Evolutionary conservation across 2,888 invertebrate genomes (phyloP).

Genomic region (Amphipyra tragopoginis): DNA sequence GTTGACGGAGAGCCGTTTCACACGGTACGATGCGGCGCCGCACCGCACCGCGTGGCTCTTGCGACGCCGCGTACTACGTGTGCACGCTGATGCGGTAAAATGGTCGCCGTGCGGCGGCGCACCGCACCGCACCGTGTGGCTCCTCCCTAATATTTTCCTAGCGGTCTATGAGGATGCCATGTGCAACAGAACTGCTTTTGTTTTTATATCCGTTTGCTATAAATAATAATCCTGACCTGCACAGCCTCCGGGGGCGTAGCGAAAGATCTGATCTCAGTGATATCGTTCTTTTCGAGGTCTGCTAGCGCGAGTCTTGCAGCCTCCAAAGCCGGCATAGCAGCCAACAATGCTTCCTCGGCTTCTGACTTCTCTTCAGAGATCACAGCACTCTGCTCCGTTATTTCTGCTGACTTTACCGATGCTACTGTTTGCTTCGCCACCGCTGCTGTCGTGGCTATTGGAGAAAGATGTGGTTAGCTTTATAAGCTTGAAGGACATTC

Average conservation of each 20-base stretch:
- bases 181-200: no score
- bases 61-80: no score
- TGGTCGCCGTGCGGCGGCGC: no score
- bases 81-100: no score
- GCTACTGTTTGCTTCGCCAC: conserved; percentile 95
- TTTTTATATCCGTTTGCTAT: no score
- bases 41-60: no score
- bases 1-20: no score
- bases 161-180: no score
- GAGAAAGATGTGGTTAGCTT: neutral
- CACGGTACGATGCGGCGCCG: no score
- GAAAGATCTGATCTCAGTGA: conserved; percentile 97
- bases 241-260: conserved; percentile 97
- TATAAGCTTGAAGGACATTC: no score
- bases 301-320: conserved; percentile 94
- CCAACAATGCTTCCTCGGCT: conserved; percentile 94
- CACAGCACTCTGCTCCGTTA: conserved; percentile 94
- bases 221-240: conserved; percentile 83
- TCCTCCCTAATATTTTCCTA: no score
- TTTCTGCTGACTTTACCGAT: conserved; percentile 94
- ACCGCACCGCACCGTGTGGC: no score
- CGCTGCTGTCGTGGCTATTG: conserved; percentile 91
- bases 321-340: conserved; percentile 96
- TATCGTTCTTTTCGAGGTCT: conserved; percentile 96
- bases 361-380: conserved; percentile 95